Conservation (phyloP, 2,888 invertebrate genomes). For the Metacarcinus magister region DNA sequence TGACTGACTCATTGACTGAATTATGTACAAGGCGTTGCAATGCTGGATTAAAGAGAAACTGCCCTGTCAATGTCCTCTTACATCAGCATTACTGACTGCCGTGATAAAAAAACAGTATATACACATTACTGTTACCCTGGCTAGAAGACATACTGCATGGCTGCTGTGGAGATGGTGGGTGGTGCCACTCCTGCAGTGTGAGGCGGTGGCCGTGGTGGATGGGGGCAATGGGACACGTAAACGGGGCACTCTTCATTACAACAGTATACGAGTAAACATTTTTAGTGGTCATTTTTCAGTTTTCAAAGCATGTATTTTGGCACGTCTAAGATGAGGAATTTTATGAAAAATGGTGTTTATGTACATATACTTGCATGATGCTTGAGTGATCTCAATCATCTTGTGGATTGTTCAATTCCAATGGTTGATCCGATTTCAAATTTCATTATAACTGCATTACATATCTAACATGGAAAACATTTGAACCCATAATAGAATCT, state of each 20-base stretch:
- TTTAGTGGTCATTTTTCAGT: neutral
- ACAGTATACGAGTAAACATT: neutral
- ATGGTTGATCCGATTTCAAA: neutral
- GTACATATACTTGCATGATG: constrained; percentile 41
- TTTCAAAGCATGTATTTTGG: constrained; percentile 66
- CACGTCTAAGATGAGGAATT: constrained; percentile 67
- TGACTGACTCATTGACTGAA: neutral
- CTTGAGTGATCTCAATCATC: neutral
- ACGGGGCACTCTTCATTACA: neutral
- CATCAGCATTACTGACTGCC: neutral
- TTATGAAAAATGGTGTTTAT: neutral
- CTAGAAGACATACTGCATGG: constrained; percentile 16
- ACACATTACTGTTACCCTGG: constrained; percentile 7
- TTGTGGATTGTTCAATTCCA: neutral
- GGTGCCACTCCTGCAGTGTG: neutral
- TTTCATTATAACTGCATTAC: constrained; percentile 9
- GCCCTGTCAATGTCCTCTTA: neutral
- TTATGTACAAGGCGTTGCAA: constrained; percentile 30
- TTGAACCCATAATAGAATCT: constrained; percentile 37
- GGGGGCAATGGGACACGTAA: neutral
- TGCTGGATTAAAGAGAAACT: neutral
- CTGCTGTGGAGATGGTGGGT: neutral
- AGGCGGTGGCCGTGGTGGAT: neutral
- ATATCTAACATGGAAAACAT: constrained; percentile 45
- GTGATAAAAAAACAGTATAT: neutral